A percentile compares a stretch with the other conserved stretches of the same genome.
phyloP scores from a whole-genome alignment of 2,797 vertebrate genomes.

The Neoniphon sammara region DNA sequence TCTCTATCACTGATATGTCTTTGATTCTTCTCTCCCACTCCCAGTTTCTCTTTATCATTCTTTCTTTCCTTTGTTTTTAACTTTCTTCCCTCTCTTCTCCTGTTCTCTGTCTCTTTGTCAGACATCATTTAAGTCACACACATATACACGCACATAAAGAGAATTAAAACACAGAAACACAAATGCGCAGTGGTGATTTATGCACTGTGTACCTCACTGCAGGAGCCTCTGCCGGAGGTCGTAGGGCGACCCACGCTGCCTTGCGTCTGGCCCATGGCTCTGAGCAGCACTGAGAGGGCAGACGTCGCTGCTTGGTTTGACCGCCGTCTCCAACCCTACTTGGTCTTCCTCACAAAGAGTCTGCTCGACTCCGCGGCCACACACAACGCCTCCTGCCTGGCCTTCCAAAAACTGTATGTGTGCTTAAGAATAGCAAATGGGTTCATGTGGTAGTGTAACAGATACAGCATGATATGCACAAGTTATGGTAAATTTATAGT shows the following conservation, averaged over 20 bases:
- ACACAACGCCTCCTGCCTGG: slow-evolving; percentile 69
- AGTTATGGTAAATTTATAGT: background rate
- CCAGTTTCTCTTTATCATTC: too few relatives aligned
- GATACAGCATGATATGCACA: background rate
- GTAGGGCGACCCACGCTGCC: slow-evolving; percentile 67
- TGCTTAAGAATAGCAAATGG: background rate
- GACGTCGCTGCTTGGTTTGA: slow-evolving; percentile 78
- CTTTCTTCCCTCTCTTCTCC: too few relatives aligned
- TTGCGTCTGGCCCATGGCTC: slow-evolving; percentile 79
- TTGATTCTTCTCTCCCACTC: too few relatives aligned
- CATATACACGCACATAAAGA: too few relatives aligned
- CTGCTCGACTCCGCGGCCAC: slow-evolving; percentile 67
- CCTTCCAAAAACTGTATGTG: slow-evolving; percentile 80
- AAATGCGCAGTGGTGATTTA: too few relatives aligned
- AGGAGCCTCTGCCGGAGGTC: slow-evolving; percentile 68
- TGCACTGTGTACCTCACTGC: background rate
- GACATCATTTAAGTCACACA: too few relatives aligned
- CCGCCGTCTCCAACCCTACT: slow-evolving; percentile 61
- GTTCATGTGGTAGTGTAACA: slow-evolving; percentile 1
- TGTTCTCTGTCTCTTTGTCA: too few relatives aligned
- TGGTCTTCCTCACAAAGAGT: slow-evolving; percentile 72
- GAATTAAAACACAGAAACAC: too few relatives aligned
- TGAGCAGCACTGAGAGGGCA: slow-evolving; percentile 55
- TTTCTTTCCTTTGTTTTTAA: too few relatives aligned
- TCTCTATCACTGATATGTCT: too few relatives aligned